These are phyloP conservation scores for Deilephila elpenor DNA, from an alignment of 2,888 invertebrate genomes.

Conservation along the genomic window DNA sequence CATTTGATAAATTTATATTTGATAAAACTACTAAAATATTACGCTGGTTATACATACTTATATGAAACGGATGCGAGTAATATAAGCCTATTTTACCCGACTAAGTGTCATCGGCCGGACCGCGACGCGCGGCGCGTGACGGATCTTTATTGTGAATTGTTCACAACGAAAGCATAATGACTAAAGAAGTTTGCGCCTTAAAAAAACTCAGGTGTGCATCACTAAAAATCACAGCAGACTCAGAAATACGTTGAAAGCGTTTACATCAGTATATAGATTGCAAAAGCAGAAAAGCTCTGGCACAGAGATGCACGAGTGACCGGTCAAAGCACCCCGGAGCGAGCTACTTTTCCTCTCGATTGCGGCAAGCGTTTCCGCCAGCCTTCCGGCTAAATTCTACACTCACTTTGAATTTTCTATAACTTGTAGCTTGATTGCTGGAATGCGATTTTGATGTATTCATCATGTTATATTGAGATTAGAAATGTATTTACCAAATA, in stretches of 20 bases:
- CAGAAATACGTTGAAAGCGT: not conserved
- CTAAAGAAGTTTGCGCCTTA: too few relatives aligned
- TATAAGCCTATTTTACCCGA: too few relatives aligned
- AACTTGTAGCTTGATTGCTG: slow-evolving; percentile 50
- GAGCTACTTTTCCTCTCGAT: slow-evolving; percentile 72
- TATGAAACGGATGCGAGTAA: too few relatives aligned
- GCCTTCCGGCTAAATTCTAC: slow-evolving; percentile 61
- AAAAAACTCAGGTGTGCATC: not conserved
- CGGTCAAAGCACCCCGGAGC: slow-evolving; percentile 67
- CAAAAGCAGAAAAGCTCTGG: slow-evolving; percentile 43
- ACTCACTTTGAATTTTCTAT: slow-evolving; percentile 60
- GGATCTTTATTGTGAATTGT: too few relatives aligned
- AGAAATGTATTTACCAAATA: not conserved
- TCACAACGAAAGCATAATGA: too few relatives aligned
- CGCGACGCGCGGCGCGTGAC: too few relatives aligned
- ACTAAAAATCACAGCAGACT: not conserved
- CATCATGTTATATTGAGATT: not conserved
- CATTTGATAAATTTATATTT: too few relatives aligned
- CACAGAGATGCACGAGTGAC: slow-evolving; percentile 55
- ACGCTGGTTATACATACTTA: too few relatives aligned
- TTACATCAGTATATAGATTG: not conserved
- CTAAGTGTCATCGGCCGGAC: too few relatives aligned
- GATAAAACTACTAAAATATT: too few relatives aligned
- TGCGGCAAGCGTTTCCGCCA: slow-evolving; percentile 67
- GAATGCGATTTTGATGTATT: not conserved